A percentile compares a stretch with the other conserved stretches of the same genome.
Conservation (phyloP, 2,888 invertebrate species). For the Noctua janthe region DNA sequence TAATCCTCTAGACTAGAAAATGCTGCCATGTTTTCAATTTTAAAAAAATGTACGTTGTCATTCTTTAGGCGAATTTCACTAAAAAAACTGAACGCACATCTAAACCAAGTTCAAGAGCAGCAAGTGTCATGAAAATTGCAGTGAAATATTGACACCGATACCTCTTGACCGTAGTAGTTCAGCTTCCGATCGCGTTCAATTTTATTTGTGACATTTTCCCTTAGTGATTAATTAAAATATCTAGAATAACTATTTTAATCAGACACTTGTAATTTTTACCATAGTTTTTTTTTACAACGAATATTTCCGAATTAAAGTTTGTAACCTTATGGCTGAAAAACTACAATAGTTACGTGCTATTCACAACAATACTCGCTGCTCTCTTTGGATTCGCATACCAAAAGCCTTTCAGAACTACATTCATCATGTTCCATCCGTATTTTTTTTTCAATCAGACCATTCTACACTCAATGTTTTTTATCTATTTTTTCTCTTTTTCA, state of each 20-base stretch:
- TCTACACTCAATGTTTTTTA: slow-evolving; percentile 59
- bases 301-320: not conserved
- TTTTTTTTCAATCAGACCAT: slow-evolving; percentile 64
- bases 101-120: not conserved
- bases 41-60: not conserved
- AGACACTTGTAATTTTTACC: not conserved
- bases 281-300: not conserved
- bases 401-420: slow-evolving; percentile 60
- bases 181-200: not conserved
- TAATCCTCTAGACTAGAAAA: not conserved
- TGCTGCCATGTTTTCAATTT: not conserved
- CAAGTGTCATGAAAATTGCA: not conserved
- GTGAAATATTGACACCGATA: not conserved
- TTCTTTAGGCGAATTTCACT: not conserved
- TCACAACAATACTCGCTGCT: slow-evolving; percentile 2
- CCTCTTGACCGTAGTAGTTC: not conserved
- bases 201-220: not conserved
- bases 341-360: slow-evolving; percentile 21
- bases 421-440: slow-evolving; percentile 55
- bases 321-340: slow-evolving; percentile 4
- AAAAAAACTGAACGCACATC: not conserved
- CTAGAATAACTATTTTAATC: not conserved
- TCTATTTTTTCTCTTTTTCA: slow-evolving; percentile 58
- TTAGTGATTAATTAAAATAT: not conserved
- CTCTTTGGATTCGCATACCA: slow-evolving; percentile 40